Evolutionary conservation across 2,113 vertebrate genomes (phyloP), one percentile per base, ranked within the genome.

Genomic region (Neogobius melanostomus): DNA sequence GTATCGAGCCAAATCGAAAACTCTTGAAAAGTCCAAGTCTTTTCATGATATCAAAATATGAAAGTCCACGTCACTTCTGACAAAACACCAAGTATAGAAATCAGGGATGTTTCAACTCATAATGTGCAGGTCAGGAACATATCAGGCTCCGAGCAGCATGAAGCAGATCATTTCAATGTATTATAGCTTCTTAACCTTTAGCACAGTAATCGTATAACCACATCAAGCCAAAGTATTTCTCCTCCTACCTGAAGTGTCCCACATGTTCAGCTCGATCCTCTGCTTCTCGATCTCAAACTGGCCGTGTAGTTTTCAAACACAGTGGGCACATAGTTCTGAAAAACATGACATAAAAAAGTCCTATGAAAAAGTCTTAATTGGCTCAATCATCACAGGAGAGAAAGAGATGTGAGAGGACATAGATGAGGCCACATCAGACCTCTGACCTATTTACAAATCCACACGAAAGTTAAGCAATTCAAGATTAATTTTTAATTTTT

Each of bases 241-340:
- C 5, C 10, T 71, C 76, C 78, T 82, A 97, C 96, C 96, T 92
- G 96, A 97, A 50, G 96, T 98, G 86, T 97, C 96, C 96, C 96
- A 98, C 95, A 97, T 96, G 93, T 95, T 97, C 86, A 98, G 94
- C 87, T 98, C 96, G 63, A 95, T 98, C 90, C 96, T 92, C 90
- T 96, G 95, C 82, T 96, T 95, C 74, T 97, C 95, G 66, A 97
- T 95, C 91, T 97, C 95, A 49, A 97, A 83, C 95, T 96, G 45
- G 95, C 95, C 0, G 95, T 97, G 91, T 97, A 97, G 81, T 97
- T 96, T 89, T 97, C 95, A 66, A 97, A 97, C 74, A 97, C 95
- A 1, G 95, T 97, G 80, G 95, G 88, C 44, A 91, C 88, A 11
- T 93, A 93, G 56, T 87, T 91, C 92, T 93, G 90, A 46, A 89